These are phyloP conservation scores for Sisor rabdophorus DNA, from an alignment of 2,113 vertebrate genomes.

Conservation along the genomic window DNA sequence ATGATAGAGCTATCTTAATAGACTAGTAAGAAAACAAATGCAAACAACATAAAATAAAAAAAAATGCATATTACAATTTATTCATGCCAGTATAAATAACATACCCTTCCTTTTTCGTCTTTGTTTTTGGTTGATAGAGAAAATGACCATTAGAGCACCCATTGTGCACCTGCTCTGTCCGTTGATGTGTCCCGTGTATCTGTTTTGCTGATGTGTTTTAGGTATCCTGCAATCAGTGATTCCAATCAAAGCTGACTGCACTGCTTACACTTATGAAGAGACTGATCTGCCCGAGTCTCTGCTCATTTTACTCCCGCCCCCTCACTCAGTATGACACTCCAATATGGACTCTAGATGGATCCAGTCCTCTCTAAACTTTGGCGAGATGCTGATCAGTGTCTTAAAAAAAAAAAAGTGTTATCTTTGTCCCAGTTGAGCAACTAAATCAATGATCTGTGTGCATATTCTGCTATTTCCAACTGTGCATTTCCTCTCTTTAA, in stretches of 20 bases:
- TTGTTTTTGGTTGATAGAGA: slow-evolving; percentile 68
- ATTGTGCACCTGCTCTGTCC: slow-evolving; percentile 51
- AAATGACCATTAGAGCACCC: slow-evolving; percentile 61
- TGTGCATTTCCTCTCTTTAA: slow-evolving; percentile 38
- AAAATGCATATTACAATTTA: background rate
- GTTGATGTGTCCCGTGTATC: slow-evolving; percentile 17
- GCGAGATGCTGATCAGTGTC: slow-evolving; percentile 45
- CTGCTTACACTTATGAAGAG: slow-evolving; percentile 9
- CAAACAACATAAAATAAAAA: background rate
- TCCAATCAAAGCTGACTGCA: background rate
- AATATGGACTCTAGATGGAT: background rate
- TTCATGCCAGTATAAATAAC: slow-evolving; percentile 2
- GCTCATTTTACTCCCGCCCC: slow-evolving; percentile 9
- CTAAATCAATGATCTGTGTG: slow-evolving; percentile 53
- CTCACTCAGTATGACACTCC: background rate
- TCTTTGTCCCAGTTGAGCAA: slow-evolving; percentile 63
- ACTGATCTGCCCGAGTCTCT: slow-evolving; percentile 18
- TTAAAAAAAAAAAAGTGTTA: slow-evolving; percentile 20
- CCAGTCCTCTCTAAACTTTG: slow-evolving; percentile 52
- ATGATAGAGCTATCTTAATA: too few species aligned
- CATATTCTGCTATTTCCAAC: slow-evolving; percentile 42
- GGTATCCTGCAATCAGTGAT: slow-evolving; percentile 53
- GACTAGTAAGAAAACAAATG: background rate
- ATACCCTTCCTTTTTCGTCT: slow-evolving; percentile 64
- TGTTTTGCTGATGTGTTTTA: slow-evolving; percentile 49